phyloP scores from a whole-genome alignment of 2,888 invertebrate genomes.

The Lasioglossum figueresi region DNA sequence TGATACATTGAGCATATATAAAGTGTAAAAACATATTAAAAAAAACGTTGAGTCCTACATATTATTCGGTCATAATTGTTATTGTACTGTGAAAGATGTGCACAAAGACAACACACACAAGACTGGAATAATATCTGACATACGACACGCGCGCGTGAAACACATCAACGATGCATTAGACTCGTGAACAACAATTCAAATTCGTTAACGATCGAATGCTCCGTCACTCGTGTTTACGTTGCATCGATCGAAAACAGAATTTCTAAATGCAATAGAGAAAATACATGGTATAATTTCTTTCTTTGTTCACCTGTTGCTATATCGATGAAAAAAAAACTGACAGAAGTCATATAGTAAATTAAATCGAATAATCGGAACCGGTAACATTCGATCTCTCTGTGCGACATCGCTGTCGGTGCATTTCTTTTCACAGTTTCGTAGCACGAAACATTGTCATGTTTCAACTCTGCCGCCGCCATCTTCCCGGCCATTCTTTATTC shows the following conservation, averaged over 20 bases:
- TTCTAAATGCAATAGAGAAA: constrained; percentile 12
- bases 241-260: constrained; percentile 8
- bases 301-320: constrained; percentile 85
- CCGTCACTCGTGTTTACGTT: not conserved
- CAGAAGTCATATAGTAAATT: constrained; percentile 84
- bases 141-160: not conserved
- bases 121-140: constrained; percentile 1
- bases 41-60: not conserved
- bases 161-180: not conserved
- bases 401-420: constrained; percentile 55
- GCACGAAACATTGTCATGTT: constrained; percentile 66
- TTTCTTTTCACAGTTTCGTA: constrained; percentile 67
- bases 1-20: not conserved
- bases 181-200: not conserved
- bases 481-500: constrained; percentile 68
- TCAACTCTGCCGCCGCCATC: constrained; percentile 75
- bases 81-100: not conserved
- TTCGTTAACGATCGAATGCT: not conserved
- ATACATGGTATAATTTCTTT: constrained; percentile 27
- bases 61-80: not conserved
- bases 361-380: constrained; percentile 70
- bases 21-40: not conserved
- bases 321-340: constrained; percentile 86
- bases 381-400: constrained; percentile 69
- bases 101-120: not conserved